Conservation (phyloP, 2,888 invertebrate species). For the Eupithecia centaureata region DNA sequence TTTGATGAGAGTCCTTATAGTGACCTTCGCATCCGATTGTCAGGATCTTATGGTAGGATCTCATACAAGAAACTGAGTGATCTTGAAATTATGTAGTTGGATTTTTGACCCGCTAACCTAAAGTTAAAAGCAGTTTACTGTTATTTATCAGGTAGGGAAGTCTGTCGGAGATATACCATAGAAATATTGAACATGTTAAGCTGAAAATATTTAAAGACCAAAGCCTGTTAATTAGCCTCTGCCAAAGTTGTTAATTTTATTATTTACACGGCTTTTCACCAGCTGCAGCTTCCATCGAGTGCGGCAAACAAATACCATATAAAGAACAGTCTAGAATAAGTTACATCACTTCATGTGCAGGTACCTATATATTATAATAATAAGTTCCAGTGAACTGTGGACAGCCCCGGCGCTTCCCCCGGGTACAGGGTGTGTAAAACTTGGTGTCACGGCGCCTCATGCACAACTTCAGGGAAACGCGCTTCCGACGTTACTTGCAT, state of each 20-base stretch:
- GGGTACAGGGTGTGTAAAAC: conserved; percentile 14
- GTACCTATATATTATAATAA: background rate
- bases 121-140: too few relatives aligned
- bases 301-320: background rate
- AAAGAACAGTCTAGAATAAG: background rate
- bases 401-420: conserved; percentile 8
- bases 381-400: background rate
- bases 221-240: too few relatives aligned
- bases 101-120: too few relatives aligned
- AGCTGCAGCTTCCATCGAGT: background rate
- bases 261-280: too few relatives aligned
- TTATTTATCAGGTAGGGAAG: too few relatives aligned
- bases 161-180: too few relatives aligned
- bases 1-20: conserved; percentile 28
- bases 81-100: too few relatives aligned
- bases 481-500: conserved; percentile 1
- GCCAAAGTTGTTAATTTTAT: too few relatives aligned
- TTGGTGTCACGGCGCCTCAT: conserved; percentile 1
- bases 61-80: background rate
- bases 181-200: background rate
- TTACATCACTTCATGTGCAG: background rate
- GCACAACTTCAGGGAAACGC: conserved; percentile 10
- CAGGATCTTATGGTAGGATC: too few relatives aligned
- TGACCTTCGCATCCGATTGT: background rate
- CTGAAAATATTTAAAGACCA: background rate